Evolutionary conservation across 1,140 invertebrate genomes (phyloP).

Genomic region (Heliconius melpomene): DNA sequence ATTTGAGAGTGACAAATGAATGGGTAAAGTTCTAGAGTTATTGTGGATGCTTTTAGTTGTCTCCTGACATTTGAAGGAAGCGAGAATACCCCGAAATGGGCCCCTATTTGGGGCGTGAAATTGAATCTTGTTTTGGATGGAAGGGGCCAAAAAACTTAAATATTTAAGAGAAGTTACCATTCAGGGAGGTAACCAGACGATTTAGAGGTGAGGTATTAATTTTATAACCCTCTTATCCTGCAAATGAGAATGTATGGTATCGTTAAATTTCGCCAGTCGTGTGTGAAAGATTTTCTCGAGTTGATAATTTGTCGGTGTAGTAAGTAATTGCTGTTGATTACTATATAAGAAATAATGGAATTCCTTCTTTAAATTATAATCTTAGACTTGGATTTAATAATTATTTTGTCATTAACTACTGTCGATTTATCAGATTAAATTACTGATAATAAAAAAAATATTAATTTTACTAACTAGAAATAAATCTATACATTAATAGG

Average conservation of each 20-base stretch:
- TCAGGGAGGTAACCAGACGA: conserved; percentile 62
- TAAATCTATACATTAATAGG: not conserved
- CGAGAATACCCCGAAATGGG: conserved; percentile 65
- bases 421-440: no score
- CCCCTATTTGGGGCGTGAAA: conserved; percentile 77
- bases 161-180: conserved; percentile 75
- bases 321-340: no score
- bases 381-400: no score
- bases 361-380: no score
- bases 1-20: conserved; percentile 46
- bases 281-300: conserved; percentile 57
- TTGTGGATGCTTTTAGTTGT: conserved; percentile 67
- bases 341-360: no score
- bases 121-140: conserved; percentile 78
- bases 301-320: not conserved
- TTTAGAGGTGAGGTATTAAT: conserved; percentile 76
- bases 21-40: conserved; percentile 51
- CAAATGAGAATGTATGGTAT: conserved; percentile 68
- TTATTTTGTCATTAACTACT: no score
- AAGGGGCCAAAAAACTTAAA: conserved; percentile 76
- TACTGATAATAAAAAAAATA: no score
- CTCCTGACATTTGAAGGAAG: conserved; percentile 72
- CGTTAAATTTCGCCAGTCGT: conserved; percentile 72
- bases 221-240: conserved; percentile 69
- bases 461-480: no score